phyloP scores from a whole-genome alignment of 2,797 vertebrate species.

The Phalloptychus januarius region DNA sequence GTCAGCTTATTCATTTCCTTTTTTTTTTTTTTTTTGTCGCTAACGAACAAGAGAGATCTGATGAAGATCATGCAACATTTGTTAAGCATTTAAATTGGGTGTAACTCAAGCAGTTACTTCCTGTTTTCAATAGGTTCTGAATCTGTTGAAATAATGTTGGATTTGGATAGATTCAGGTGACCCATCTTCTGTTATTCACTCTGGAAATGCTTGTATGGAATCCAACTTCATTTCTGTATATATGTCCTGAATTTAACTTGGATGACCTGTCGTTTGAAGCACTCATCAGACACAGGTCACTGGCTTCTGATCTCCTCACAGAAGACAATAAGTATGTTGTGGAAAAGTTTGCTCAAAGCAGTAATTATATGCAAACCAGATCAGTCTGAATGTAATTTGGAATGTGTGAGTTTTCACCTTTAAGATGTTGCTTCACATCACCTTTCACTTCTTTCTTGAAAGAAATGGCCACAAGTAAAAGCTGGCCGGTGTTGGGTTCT shows the following conservation, averaged over 20 bases:
- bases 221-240: slow-evolving; percentile 35
- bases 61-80: slow-evolving; percentile 47
- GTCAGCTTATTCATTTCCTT: slow-evolving; percentile 70
- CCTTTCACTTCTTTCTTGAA: slow-evolving; percentile 53
- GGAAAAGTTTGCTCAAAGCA: slow-evolving; percentile 43
- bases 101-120: slow-evolving; percentile 33
- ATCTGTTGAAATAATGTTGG: slow-evolving; percentile 50
- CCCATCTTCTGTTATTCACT: slow-evolving; percentile 39
- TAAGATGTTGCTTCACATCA: slow-evolving; percentile 60
- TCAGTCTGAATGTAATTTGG: slow-evolving; percentile 84
- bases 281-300: slow-evolving; percentile 33
- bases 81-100: slow-evolving; percentile 53
- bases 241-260: slow-evolving; percentile 40
- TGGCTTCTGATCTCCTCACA: slow-evolving; percentile 37
- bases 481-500: slow-evolving; percentile 72
- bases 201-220: slow-evolving; percentile 38
- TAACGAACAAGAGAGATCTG: slow-evolving; percentile 30
- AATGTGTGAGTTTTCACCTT: slow-evolving; percentile 61
- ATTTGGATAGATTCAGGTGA: slow-evolving; percentile 47
- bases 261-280: slow-evolving; percentile 24
- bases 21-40: slow-evolving; percentile 26
- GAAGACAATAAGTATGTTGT: slow-evolving; percentile 23
- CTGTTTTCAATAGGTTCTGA: slow-evolving; percentile 43
- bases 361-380: slow-evolving; percentile 73
- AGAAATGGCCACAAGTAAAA: slow-evolving; percentile 71